Evolutionary conservation across 2,113 vertebrate species (phyloP).

Genomic region (Triplophysa dalaica): DNA sequence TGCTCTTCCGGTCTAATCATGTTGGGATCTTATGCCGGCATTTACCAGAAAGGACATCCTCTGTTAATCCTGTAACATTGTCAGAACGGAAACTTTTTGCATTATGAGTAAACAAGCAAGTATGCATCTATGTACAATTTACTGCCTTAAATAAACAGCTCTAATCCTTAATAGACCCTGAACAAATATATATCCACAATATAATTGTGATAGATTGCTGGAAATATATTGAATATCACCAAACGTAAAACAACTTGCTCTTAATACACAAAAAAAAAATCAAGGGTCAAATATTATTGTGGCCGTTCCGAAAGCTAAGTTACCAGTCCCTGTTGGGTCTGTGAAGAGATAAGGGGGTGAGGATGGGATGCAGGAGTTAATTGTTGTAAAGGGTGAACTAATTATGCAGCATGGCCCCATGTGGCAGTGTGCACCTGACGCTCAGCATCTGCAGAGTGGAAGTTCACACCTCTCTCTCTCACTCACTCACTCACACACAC

Average conservation of each 20-base stretch:
- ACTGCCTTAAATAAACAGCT: background rate
- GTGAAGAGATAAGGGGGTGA: conserved; percentile 17
- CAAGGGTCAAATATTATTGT: background rate
- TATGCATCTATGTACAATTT: background rate
- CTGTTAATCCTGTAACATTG: conserved; percentile 1
- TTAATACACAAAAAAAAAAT: background rate
- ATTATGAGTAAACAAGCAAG: background rate
- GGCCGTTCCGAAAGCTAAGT: background rate
- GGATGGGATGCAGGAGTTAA: conserved; percentile 45
- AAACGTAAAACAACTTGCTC: background rate
- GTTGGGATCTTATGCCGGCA: conserved; percentile 64
- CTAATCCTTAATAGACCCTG: too few species aligned
- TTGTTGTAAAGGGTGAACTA: conserved; percentile 51
- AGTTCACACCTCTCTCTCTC: conserved; percentile 44
- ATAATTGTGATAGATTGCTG: background rate
- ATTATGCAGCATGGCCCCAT: conserved; percentile 46
- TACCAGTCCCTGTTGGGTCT: conserved; percentile 5
- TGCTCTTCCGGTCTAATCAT: conserved; percentile 77
- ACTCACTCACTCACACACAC: background rate
- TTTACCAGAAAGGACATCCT: conserved; percentile 12
- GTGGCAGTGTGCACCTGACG: conserved; percentile 41
- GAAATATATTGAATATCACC: background rate
- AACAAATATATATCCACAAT: background rate
- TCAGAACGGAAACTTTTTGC: background rate
- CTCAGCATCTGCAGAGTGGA: conserved; percentile 49